These are phyloP conservation scores for Panzeria rudis DNA, from an alignment of 2,888 invertebrate species.

Conservation along the genomic window DNA sequence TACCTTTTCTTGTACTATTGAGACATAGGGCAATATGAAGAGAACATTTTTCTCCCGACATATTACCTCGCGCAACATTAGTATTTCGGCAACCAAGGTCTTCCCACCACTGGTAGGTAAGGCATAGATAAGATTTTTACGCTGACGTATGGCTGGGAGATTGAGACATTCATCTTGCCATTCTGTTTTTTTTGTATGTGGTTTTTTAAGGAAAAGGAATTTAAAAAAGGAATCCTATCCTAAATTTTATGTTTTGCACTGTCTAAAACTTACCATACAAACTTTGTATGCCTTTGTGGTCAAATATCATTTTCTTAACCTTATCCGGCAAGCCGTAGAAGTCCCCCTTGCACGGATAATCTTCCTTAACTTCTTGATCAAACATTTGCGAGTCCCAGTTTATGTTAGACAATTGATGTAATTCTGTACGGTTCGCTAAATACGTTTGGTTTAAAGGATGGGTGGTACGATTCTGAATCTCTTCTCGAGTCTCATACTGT, in stretches of 20 bases:
- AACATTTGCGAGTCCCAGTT: constrained; percentile 81
- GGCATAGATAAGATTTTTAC: constrained; percentile 94
- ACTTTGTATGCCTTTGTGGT: constrained; percentile 90
- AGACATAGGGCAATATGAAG: constrained; percentile 96
- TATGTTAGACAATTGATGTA: constrained; percentile 75
- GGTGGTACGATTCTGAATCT: constrained; percentile 75
- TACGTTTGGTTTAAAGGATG: constrained; percentile 46
- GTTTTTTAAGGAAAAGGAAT: not conserved
- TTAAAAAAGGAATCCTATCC: not conserved
- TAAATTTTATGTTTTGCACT: not conserved
- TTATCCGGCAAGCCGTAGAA: constrained; percentile 92
- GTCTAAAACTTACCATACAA: constrained; percentile 88
- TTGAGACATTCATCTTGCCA: constrained; percentile 97
- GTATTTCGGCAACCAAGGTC: constrained; percentile 97
- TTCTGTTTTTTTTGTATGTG: constrained; percentile 88
- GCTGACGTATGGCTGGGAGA: constrained; percentile 88
- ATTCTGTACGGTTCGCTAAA: constrained; percentile 67
- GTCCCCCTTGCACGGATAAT: constrained; percentile 82
- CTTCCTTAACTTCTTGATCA: constrained; percentile 70
- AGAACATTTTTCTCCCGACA: constrained; percentile 92
- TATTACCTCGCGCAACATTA: constrained; percentile 94
- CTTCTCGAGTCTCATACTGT: constrained; percentile 80
- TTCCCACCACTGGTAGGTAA: constrained; percentile 99
- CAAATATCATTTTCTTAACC: constrained; percentile 89
- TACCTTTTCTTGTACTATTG: constrained; percentile 98